Evolutionary conservation across 2,113 vertebrate genomes (phyloP).

Genomic region (Myocastor coypus): DNA sequence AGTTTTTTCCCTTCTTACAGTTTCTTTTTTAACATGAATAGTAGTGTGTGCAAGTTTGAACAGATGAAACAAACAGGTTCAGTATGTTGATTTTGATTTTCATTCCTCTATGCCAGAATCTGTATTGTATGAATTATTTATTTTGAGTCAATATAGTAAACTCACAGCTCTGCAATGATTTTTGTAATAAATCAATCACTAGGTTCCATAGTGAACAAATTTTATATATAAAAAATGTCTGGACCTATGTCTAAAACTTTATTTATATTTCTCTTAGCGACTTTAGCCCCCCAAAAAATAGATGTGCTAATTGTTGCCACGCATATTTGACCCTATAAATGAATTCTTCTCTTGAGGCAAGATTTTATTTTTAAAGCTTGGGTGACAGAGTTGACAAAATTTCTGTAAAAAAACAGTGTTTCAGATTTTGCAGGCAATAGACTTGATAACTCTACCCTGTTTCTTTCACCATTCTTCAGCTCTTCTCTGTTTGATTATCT

Average conservation of each 20-base stretch:
- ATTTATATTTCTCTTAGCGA: background rate
- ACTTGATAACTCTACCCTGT: background rate
- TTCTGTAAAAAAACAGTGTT: slow-evolving; percentile 15
- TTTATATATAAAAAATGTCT: background rate
- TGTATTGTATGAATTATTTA: no score
- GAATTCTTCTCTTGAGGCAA: background rate
- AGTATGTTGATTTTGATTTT: no score
- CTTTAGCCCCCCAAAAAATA: slow-evolving; percentile 36
- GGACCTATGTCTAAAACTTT: slow-evolving; percentile 4
- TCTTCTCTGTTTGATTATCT: background rate
- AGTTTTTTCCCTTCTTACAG: no score
- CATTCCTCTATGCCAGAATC: no score
- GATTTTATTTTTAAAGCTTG: slow-evolving; percentile 54
- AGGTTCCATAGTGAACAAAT: no score
- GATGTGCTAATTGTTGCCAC: background rate
- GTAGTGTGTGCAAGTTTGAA: no score
- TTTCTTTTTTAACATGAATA: no score
- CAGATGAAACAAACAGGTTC: no score
- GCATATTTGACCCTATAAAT: slow-evolving; percentile 44
- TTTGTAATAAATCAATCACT: no score
- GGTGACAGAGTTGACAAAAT: background rate
- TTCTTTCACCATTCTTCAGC: background rate
- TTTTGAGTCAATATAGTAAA: no score
- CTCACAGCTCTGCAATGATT: no score
- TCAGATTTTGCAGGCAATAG: background rate